phyloP scores from a whole-genome alignment of 2,797 vertebrate genomes.

The Chrysocyon brachyurus region DNA sequence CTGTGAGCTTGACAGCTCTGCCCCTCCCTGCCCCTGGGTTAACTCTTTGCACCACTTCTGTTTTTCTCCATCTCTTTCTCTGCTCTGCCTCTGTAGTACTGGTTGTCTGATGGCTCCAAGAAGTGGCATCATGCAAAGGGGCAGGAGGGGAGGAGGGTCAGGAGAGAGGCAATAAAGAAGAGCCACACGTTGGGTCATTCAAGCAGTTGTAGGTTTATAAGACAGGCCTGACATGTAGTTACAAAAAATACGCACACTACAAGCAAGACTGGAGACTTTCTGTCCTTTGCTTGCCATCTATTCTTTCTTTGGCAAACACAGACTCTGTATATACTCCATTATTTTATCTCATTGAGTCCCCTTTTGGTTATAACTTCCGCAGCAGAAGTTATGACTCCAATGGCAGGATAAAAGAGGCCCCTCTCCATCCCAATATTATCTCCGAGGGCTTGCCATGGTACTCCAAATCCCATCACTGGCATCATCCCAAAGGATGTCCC shows the following conservation, averaged over 20 bases:
- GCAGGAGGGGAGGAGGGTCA: not conserved
- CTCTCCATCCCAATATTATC: not conserved
- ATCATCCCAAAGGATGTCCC: not conserved
- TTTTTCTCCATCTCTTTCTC: not conserved
- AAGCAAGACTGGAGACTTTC: not conserved
- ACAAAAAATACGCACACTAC: not conserved
- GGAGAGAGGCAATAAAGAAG: not conserved
- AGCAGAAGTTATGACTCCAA: not conserved
- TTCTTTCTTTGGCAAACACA: not conserved
- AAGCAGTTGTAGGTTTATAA: not conserved
- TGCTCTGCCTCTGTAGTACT: not conserved
- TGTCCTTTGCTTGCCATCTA: not conserved
- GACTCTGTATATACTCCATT: not conserved
- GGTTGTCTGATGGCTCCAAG: not conserved
- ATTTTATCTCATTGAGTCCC: not conserved
- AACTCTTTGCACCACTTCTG: not conserved
- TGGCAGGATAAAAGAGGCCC: not conserved
- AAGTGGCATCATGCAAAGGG: not conserved
- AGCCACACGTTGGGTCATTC: not conserved
- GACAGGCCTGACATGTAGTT: not conserved
- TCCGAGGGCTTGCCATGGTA: not conserved
- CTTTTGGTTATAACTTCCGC: not conserved
- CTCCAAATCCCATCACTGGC: not conserved
- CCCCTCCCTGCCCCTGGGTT: not conserved
- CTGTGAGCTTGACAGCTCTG: not conserved